Evolutionary conservation across 2,797 vertebrate genomes (phyloP), one percentile per base, ranked within the genome.

Genomic region (Hozukius guyotensis): DNA sequence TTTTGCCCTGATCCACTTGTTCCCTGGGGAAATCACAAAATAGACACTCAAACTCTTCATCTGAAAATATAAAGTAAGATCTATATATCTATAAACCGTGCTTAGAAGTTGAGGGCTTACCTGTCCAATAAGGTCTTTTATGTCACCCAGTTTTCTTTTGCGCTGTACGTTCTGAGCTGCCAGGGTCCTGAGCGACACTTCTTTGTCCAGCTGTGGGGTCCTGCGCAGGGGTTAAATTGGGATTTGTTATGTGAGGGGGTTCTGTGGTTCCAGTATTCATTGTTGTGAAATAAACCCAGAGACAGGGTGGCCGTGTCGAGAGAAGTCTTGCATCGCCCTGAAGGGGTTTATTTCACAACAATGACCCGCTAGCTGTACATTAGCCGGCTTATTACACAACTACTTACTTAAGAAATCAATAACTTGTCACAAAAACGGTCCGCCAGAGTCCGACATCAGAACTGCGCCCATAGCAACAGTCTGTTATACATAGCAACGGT

Each of bases 101-200:
- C 2, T 9, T 59, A 3, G 29, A 36, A 67, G n/a, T 20, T 10
- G 11, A 77, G 16, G 14, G 94, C 96, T 93, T 94, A 98, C 98
- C 95, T 97, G 96, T 94, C 94, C 98, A 84, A 97, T 93, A 78
- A 96, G 95, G 90, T 98, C 95, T 77, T 95, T 95, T 73, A 97
- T 94, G 31, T 96, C 95, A 80, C 97, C 96, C 91, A 98, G 95
- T 95, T 99, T 99, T 91, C 98, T 96, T 94, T 99, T 99, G 85
- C 97, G 97, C 82, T 97, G 98, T 84, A 93, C 91, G 89, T 97
- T 99, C 90, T 97, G 96, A 91, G 96, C 95, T 86, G 95, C 96
- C 81, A 97, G 80, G 77, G 96, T 96, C 92, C 96, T 97, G 83
- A 97, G 96, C 72, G 95, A 96, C 69, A 97, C 83, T 69, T 97